Conservation (phyloP, 2,888 invertebrate genomes). For the Euplagia quadripunctaria region DNA sequence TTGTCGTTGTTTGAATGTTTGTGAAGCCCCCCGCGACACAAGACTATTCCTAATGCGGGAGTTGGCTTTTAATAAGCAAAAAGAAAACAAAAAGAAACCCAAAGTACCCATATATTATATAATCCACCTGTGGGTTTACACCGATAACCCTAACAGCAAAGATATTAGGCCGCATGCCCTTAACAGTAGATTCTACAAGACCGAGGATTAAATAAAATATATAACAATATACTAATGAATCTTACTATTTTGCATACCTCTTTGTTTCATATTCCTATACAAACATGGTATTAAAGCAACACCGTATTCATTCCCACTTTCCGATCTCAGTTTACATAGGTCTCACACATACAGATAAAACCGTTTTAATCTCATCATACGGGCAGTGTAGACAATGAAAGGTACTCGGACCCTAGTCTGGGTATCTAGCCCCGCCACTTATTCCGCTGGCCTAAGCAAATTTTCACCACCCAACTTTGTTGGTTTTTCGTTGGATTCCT, state of each 20-base stretch:
- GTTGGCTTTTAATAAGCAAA: too few species aligned
- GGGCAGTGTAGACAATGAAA: conserved; percentile 73
- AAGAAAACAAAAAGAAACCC: too few species aligned
- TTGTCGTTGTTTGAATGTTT: too few species aligned
- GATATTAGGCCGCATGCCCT: too few species aligned
- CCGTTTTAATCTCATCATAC: conserved; percentile 56
- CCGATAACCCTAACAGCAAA: too few species aligned
- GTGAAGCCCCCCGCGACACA: too few species aligned
- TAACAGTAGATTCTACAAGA: too few species aligned
- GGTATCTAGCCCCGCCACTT: conserved; percentile 79
- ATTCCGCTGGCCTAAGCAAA: conserved; percentile 88
- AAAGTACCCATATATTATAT: too few species aligned
- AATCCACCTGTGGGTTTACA: too few species aligned
- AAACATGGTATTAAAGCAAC: conserved; percentile 30
- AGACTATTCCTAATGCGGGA: too few species aligned
- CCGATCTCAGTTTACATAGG: conserved; percentile 53
- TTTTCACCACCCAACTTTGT: conserved; percentile 81
- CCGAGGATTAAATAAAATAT: neutral
- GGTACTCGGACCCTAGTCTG: conserved; percentile 63
- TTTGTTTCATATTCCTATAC: conserved; percentile 3
- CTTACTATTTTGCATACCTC: neutral
- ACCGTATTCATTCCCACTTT: conserved; percentile 33
- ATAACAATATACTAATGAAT: neutral
- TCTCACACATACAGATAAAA: conserved; percentile 47
- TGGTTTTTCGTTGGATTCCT: conserved; percentile 86